Evolutionary conservation across 2,113 vertebrate genomes (phyloP).

Genomic region (Otolemur garnettii): DNA sequence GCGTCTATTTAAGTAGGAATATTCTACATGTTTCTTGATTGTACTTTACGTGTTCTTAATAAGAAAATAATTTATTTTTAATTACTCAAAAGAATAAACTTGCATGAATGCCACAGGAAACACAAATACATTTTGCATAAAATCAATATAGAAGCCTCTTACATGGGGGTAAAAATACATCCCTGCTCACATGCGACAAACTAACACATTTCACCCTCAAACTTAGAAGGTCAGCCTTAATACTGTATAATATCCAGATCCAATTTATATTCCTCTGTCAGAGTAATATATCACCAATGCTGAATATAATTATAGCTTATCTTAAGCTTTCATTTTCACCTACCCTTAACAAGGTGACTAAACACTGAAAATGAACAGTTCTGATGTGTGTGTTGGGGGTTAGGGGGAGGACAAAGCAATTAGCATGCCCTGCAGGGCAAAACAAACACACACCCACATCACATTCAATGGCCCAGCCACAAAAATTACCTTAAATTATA

Average conservation of each 20-base stretch:
- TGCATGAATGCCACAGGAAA: constrained; percentile 42
- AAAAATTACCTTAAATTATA: constrained; percentile 51
- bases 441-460: constrained; percentile 53
- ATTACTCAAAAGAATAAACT: constrained; percentile 47
- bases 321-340: constrained; percentile 84
- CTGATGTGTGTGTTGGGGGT: background rate
- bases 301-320: constrained; percentile 90
- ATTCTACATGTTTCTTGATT: background rate
- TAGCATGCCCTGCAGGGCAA: constrained; percentile 27
- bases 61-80: constrained; percentile 40
- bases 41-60: background rate
- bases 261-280: constrained; percentile 93
- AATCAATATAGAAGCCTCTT: constrained; percentile 65
- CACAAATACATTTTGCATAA: constrained; percentile 70
- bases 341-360: constrained; percentile 78
- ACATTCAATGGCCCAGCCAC: background rate
- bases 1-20: background rate
- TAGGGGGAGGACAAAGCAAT: constrained; percentile 53
- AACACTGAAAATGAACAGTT: constrained; percentile 71
- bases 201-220: constrained; percentile 89
- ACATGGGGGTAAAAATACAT: constrained; percentile 47
- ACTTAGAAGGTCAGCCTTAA: constrained; percentile 92
- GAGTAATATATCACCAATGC: constrained; percentile 91
- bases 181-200: constrained; percentile 84
- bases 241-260: constrained; percentile 89